Conservation (phyloP, 2,888 invertebrate genomes). For the Agrypnus murinus region DNA sequence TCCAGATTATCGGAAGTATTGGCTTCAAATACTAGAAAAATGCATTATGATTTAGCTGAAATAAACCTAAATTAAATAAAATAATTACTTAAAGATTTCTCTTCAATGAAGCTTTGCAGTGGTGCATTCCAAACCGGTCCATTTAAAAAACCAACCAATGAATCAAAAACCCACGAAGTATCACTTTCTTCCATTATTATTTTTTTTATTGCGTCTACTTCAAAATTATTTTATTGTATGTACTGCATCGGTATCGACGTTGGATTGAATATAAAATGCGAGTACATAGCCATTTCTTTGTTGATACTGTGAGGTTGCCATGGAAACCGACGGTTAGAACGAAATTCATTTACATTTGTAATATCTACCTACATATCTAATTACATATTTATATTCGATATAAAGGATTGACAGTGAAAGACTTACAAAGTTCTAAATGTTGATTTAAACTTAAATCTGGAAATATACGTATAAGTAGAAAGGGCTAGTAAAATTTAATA, state of each 20-base stretch:
- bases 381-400: no score
- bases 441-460: no score
- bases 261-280: neutral
- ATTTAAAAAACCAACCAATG: constrained; percentile 91
- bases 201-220: no score
- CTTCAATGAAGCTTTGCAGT: constrained; percentile 92
- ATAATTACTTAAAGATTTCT: constrained; percentile 88
- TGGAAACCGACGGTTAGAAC: constrained; percentile 13
- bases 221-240: neutral
- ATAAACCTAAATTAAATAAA: neutral
- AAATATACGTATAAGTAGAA: no score
- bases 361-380: neutral
- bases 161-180: constrained; percentile 93
- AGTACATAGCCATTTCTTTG: constrained; percentile 19
- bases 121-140: constrained; percentile 96
- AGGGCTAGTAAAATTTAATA: no score
- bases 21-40: constrained; percentile 90
- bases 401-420: no score
- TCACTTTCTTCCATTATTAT: constrained; percentile 71
- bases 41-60: neutral
- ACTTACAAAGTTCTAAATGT: no score
- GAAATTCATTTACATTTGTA: constrained; percentile 17
- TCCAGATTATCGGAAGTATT: constrained; percentile 82
- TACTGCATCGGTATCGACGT: constrained; percentile 3
- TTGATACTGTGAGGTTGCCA: constrained; percentile 24